phyloP scores from a whole-genome alignment of 2,113 vertebrate genomes.

The Bathybates hornii region DNA sequence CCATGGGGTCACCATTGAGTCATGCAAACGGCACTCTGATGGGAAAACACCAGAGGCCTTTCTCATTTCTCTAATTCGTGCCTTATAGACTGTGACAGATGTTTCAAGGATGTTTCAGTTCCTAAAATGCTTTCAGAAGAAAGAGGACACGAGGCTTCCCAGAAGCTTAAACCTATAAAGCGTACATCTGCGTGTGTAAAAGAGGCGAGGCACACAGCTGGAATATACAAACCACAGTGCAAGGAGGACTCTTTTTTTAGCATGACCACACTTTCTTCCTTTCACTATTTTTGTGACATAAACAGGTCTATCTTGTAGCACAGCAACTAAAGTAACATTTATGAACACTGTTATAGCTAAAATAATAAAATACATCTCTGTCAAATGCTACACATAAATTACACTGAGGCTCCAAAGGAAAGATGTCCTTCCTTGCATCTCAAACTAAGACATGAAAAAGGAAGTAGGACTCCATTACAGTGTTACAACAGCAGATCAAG shows the following conservation, averaged over 20 bases:
- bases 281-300: not conserved
- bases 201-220: not conserved
- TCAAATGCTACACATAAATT: not conserved
- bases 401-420: not conserved
- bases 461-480: not conserved
- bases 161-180: not conserved
- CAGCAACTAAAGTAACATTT: not conserved
- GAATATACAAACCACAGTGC: not conserved
- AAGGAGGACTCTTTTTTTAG: not conserved
- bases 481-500: not conserved
- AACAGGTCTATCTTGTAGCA: not conserved
- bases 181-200: rapidly evolving
- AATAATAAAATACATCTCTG: not conserved
- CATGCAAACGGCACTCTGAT: not conserved
- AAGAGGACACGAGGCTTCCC: not conserved
- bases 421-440: not conserved
- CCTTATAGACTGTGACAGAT: rapidly evolving
- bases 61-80: not conserved
- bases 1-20: not conserved
- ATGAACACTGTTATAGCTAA: not conserved
- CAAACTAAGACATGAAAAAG: not conserved
- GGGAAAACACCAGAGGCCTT: not conserved
- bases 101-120: not conserved
- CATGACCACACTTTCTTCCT: not conserved
- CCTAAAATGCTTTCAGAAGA: not conserved